Evolutionary conservation across 2,113 vertebrate genomes (phyloP).

Genomic region (Rhinolophus ferrumequinum): DNA sequence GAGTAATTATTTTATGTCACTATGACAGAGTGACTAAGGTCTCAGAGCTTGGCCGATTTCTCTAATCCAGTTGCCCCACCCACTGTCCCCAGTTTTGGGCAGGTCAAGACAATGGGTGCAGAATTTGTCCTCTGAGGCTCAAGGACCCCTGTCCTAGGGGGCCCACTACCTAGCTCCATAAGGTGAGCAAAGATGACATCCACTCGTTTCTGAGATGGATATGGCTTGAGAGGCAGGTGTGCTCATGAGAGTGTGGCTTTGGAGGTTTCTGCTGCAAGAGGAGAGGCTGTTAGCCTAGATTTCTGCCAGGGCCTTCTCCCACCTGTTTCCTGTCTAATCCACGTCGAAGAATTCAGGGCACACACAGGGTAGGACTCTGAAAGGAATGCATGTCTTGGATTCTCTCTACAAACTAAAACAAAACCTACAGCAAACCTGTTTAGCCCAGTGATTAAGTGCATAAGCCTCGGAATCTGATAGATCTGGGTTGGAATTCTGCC

Average conservation of each 20-base stretch:
- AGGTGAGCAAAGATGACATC: background rate
- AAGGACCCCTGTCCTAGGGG: background rate
- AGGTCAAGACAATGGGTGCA: background rate
- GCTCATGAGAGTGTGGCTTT: background rate
- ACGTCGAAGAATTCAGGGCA: slow-evolving; percentile 16
- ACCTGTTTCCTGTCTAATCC: background rate
- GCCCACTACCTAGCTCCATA: background rate
- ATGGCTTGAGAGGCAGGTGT: background rate
- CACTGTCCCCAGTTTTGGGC: background rate
- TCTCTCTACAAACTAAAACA: slow-evolving; percentile 20
- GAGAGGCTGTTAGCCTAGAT: background rate
- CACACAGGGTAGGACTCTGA: background rate
- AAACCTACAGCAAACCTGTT: background rate
- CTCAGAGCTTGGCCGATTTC: background rate
- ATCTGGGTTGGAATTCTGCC: background rate
- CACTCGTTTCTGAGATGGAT: background rate
- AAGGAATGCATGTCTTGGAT: background rate
- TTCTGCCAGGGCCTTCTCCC: background rate
- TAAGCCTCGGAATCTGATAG: background rate
- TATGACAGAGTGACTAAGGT: slow-evolving; percentile 47
- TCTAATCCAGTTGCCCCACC: background rate
- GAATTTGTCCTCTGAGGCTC: background rate
- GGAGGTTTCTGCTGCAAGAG: background rate
- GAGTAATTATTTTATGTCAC: slow-evolving; percentile 24
- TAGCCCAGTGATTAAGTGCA: background rate